These are phyloP conservation scores for Trissoscelio sp. DNA, from an alignment of 2,888 invertebrate species.

Conservation along the genomic window DNA sequence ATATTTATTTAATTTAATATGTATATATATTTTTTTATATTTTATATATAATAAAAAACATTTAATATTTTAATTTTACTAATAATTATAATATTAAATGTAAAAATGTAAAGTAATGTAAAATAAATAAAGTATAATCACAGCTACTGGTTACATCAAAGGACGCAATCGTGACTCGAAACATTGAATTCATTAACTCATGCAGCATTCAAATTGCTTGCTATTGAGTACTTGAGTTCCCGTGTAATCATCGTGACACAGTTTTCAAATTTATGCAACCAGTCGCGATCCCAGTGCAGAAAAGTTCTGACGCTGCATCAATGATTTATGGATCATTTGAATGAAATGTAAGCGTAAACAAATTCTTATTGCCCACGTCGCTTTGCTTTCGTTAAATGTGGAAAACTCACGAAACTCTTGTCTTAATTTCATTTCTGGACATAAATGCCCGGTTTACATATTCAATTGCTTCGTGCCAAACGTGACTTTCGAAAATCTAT, in stretches of 20 bases:
- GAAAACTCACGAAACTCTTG: neutral
- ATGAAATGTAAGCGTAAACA: neutral
- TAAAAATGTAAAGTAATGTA: no score
- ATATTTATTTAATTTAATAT: no score
- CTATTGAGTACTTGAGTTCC: conserved; percentile 43
- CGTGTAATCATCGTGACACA: conserved; percentile 58
- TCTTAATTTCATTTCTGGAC: conserved; percentile 9
- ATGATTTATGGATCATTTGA: conserved; percentile 14
- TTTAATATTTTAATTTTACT: no score
- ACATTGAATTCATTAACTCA: conserved; percentile 45
- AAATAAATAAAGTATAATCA: no score
- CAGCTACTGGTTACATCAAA: no score
- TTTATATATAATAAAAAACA: no score
- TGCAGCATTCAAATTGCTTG: conserved; percentile 41
- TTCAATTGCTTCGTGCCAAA: conserved; percentile 41
- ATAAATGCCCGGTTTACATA: conserved; percentile 20
- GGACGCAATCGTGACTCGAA: neutral
- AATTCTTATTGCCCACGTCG: neutral
- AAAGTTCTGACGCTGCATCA: neutral
- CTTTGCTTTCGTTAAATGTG: neutral
- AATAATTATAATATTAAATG: no score
- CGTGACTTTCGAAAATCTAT: conserved; percentile 55
- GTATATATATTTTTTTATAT: no score
- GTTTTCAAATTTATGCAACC: conserved; percentile 49
- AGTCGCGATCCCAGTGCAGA: conserved; percentile 17